Percentiles rank a stretch among this genome's conserved stretches.
Conservation (phyloP, 2,888 invertebrate species). For the Xestobium rufovillosum region DNA sequence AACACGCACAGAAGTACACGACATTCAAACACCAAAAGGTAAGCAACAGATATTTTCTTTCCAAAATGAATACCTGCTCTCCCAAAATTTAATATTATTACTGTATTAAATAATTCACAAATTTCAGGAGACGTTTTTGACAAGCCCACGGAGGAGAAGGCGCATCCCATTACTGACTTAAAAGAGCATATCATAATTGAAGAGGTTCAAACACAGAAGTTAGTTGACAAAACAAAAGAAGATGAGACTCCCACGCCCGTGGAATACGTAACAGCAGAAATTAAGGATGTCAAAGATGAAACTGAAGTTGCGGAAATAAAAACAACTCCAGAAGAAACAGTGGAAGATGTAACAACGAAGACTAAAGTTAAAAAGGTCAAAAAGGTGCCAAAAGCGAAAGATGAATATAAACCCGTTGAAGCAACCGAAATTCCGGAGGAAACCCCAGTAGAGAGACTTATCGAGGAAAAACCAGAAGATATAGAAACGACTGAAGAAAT, state of each 20-base stretch:
- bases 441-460: constrained; percentile 15
- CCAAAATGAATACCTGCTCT: too few relatives aligned
- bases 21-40: too few relatives aligned
- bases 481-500: constrained; percentile 22
- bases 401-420: constrained; percentile 8
- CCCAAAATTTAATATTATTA: too few relatives aligned
- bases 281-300: neutral
- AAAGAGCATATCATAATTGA: constrained; percentile 30
- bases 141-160: constrained; percentile 24
- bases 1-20: neutral
- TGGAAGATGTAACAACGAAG: constrained; percentile 36
- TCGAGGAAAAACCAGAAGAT: constrained; percentile 31
- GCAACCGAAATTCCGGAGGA: constrained; percentile 14
- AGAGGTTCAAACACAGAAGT: constrained; percentile 31
- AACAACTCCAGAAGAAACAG: constrained; percentile 6
- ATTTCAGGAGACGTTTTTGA: constrained; percentile 1
- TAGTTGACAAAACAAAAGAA: constrained; percentile 18
- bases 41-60: too few relatives aligned
- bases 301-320: constrained; percentile 1
- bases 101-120: too few relatives aligned
- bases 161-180: constrained; percentile 31
- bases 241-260: constrained; percentile 9
- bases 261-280: neutral
- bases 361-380: constrained; percentile 22
- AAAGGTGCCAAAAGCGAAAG: constrained; percentile 23